These are phyloP conservation scores for Napeogenes sylphis DNA, from an alignment of 2,888 invertebrate species.

Conservation along the genomic window DNA sequence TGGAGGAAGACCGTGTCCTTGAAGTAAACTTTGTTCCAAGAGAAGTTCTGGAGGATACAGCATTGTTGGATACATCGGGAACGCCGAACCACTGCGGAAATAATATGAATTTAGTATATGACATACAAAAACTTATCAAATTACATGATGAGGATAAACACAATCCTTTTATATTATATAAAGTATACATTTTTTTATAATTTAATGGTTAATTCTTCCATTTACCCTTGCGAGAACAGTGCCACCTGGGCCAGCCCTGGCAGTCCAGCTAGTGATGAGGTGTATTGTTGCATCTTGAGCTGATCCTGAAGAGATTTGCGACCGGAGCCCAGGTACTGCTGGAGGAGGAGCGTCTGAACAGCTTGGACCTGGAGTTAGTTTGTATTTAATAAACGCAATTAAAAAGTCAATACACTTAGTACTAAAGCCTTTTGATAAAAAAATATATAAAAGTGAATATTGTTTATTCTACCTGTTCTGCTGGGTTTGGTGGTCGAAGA, in stretches of 20 bases:
- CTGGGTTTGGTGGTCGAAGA: constrained; percentile 66
- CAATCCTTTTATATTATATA: no score
- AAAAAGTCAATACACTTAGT: no score
- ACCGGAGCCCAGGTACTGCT: constrained; percentile 70
- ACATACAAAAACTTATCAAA: neutral
- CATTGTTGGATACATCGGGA: constrained; percentile 73
- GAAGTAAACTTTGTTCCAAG: constrained; percentile 69
- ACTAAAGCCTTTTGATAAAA: neutral
- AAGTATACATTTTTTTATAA: no score
- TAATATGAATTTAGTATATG: constrained; percentile 9
- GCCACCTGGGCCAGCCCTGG: constrained; percentile 71
- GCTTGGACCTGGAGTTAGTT: constrained; percentile 59
- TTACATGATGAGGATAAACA: neutral
- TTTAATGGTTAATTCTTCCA: constrained; percentile 11
- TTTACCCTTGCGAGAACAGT: constrained; percentile 69
- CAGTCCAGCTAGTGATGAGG: constrained; percentile 65
- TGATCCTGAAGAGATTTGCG: constrained; percentile 69
- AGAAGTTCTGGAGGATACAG: constrained; percentile 71
- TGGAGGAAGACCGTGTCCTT: constrained; percentile 75
- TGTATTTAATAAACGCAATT: no score
- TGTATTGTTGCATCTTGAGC: constrained; percentile 71
- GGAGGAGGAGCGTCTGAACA: constrained; percentile 70
- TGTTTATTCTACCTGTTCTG: constrained; percentile 58
- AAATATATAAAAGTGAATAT: neutral
- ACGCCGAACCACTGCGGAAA: constrained; percentile 63